phyloP scores from a whole-genome alignment of 2,888 invertebrate genomes.

The Tenthredo notha region DNA sequence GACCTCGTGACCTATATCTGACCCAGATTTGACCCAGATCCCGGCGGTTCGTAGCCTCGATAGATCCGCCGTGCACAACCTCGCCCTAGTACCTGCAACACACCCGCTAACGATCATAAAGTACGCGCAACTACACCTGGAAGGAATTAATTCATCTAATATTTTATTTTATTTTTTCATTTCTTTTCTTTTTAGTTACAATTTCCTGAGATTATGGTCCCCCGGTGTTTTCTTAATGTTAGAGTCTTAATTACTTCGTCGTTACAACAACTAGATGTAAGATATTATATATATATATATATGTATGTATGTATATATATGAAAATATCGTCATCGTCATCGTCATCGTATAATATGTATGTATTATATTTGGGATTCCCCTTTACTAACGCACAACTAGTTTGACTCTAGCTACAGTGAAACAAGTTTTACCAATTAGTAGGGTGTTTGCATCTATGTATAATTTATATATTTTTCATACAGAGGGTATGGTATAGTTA shows the following conservation, averaged over 20 bases:
- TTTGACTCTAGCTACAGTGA: background rate
- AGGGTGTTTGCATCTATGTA: background rate
- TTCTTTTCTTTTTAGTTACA: background rate
- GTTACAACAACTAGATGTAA: background rate
- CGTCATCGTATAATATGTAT: background rate
- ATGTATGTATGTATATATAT: no score
- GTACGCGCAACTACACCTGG: background rate
- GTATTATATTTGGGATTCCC: background rate
- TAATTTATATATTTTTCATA: background rate
- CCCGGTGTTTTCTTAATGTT: background rate
- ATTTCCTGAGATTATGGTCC: background rate
- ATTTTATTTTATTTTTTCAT: background rate
- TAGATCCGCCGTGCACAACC: constrained; percentile 57
- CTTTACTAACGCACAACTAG: background rate
- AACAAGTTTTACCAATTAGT: constrained; percentile 32
- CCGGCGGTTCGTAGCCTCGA: constrained; percentile 62
- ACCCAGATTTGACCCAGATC: constrained; percentile 49
- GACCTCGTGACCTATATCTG: constrained; percentile 67
- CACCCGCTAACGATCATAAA: background rate
- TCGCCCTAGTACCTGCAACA: background rate
- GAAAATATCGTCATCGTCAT: no score
- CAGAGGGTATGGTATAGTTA: background rate
- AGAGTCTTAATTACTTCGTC: background rate
- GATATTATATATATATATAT: background rate
- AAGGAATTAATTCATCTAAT: background rate